Base-by-base conservation (phyloP, 1,140 invertebrate species). In the Homarus americanus region DNA sequence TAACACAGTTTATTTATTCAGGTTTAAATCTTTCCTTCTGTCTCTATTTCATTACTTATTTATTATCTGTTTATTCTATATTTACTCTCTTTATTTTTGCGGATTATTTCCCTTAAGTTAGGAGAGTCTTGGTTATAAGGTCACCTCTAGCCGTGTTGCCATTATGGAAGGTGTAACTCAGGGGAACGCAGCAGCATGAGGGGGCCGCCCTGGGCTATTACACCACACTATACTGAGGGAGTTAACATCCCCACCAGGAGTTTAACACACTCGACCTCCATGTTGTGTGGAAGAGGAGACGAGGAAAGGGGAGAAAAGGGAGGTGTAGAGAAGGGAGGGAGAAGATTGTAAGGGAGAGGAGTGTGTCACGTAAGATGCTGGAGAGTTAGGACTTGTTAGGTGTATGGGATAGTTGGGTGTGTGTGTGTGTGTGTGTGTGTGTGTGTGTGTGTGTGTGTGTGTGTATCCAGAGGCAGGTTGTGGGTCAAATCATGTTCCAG, bases 171-270 rank as follows among this genome's bases (percentile, higher is more conserved):
- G n/a, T 34, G 32, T 69, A 32, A 69, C 63, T 69, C n/a, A 32
- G n/a, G n/a, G 24, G 24, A 69, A 32, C 63, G 63, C 63, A 28
- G n/a, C 63, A 32, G n/a, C 63, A 69, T 24, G 7, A 12, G 63
- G 63, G 10, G 5, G 63, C 32, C 63, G 63, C 9, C n/a, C 63
- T 12, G 32, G n/a, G 63, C 63, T 69, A 24, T 32, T 69, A 69
- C 32, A 69, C 28, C n/a, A 69, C n/a, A 69, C 63, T 32, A 69
- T 69, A 69, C 32, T 32, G 63, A 69, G 63, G 63, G 63, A 69
- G 63, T 69, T 69, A 69, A 69, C 63, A 69, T 69, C 63, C 63
- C 63, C 63, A 12, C 17, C 17, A 69, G 63, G 28, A 69, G 63
- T 28, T 69, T 69, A 69, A 69, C 63, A 24, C 63, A 69, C 63